Evolutionary conservation across 2,888 invertebrate genomes (phyloP).

Genomic region (Caenorhabditis sp.): DNA sequence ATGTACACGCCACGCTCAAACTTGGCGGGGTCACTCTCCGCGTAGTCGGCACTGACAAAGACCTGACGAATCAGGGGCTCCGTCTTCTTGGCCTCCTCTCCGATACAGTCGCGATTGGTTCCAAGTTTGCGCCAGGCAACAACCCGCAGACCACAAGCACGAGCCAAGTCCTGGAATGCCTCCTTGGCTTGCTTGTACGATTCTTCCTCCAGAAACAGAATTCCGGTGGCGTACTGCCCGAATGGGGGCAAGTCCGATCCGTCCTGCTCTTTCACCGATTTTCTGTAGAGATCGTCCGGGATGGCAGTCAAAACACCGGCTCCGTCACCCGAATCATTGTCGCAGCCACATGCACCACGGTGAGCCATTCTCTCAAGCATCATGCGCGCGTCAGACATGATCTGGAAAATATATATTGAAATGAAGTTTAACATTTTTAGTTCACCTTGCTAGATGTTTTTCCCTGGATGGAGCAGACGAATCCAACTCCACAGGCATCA

Average conservation of each 20-base stretch:
- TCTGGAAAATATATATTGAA: no score
- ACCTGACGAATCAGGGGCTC: conserved; percentile 96
- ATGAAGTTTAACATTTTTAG: background rate
- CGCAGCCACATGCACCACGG: conserved; percentile 98
- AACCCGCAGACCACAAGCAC: conserved; percentile 90
- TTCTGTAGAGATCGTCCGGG: conserved; percentile 94
- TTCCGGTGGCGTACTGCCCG: conserved; percentile 96
- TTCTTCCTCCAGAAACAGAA: conserved; percentile 91
- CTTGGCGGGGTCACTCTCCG: conserved; percentile 86
- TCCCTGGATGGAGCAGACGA: conserved; percentile 98
- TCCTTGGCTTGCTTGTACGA: conserved; percentile 84
- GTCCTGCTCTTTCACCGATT: conserved; percentile 87
- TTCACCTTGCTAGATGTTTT: conserved; percentile 90
- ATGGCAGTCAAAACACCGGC: conserved; percentile 97
- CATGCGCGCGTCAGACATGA: conserved; percentile 95
- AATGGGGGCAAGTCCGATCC: conserved; percentile 90
- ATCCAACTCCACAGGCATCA: conserved; percentile 99
- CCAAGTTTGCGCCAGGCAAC: conserved; percentile 96
- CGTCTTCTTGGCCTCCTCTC: conserved; percentile 93
- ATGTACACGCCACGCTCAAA: conserved; percentile 89
- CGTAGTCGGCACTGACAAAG: conserved; percentile 87
- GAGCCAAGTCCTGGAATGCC: conserved; percentile 90
- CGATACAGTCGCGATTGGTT: conserved; percentile 91
- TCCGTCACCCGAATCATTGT: conserved; percentile 99
- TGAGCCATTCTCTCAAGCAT: conserved; percentile 98